Base-by-base conservation (phyloP, 2,797 vertebrate genomes). In the Xiphophorus birchmanni region DNA sequence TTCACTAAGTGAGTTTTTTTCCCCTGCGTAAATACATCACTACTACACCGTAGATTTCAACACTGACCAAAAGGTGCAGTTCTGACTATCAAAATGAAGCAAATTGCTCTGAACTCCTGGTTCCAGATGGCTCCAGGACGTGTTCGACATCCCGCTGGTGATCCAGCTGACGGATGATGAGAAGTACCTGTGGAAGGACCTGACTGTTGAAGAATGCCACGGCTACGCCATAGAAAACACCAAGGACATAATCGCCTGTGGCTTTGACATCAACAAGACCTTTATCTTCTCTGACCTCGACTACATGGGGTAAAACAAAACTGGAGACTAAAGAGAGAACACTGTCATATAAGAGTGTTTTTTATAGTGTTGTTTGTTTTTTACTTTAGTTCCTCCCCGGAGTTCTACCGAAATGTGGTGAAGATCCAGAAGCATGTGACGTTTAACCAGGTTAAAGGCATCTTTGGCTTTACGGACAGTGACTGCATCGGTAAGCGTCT, bases 371-470 rank as follows among this genome's bases (percentile, higher is more conserved):
- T 45, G 4, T 50, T 35, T 29, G 13, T 23, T 65, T 72, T 78
- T 73, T 0, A 2, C 3, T 72, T 44, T 58, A 99, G 99, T 77
- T 82, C 88, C 37, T 97, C 97, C 82, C 92, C 96, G 0, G 96
- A 96, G 76, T 99, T 99, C 95, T 99, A 99, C 94, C 96, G 87
- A 90, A 99, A 99, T 17, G 97, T 99, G 73, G 95, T 99, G 63
- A 98, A 96, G 94, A 92, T 99, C 88, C 97, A 99, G 95, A 99
- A 99, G 84, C 98, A 99, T 1, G 99, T 99, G 21, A 99, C 98
- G 0, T 99, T 98, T 92, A 99, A 99, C 87, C 98, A 99, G 92
- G 99, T 99, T 74, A 99, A 99, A 94, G 99, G 99, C 84, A 99
- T 99, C 85, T 99, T 99, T 29, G 98, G 98, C 79, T 99, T 99